Evolutionary conservation across 1,140 invertebrate species (phyloP).

Genomic region (Drusus annulatus): DNA sequence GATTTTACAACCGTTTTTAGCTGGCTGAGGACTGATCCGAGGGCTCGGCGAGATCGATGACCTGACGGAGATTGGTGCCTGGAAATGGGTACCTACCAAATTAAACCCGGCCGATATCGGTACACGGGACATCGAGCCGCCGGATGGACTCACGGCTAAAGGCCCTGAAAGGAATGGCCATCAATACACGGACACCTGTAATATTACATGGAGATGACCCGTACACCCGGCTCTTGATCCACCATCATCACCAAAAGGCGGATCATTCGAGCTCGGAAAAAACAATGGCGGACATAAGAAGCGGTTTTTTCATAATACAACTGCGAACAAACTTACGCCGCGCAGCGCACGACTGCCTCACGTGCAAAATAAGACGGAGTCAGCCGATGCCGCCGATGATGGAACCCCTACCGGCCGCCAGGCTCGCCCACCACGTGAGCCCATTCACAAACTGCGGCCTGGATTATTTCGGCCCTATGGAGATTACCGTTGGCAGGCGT

Average conservation of each 20-base stretch:
- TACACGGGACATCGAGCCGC: no score
- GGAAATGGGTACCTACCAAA: no score
- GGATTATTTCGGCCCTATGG: background rate
- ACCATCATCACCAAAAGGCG: background rate
- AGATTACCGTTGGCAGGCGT: no score
- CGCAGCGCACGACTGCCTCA: background rate
- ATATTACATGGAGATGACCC: background rate
- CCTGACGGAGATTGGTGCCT: no score
- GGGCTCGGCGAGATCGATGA: no score
- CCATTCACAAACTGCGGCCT: slow-evolving; percentile 9
- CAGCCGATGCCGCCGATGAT: background rate
- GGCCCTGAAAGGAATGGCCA: no score
- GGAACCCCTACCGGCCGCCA: background rate
- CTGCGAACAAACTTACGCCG: background rate
- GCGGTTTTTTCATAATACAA: background rate
- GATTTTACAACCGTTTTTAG: no score
- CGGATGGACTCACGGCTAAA: no score
- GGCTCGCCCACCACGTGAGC: background rate
- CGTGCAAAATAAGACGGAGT: background rate
- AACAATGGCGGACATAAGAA: background rate
- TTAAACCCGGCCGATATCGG: no score
- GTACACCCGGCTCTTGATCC: background rate
- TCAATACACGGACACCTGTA: no score
- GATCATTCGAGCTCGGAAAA: background rate
- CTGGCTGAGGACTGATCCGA: no score